These are phyloP conservation scores for Pogonocichla stellata DNA, from an alignment of 2,113 vertebrate species.

Conservation along the genomic window DNA sequence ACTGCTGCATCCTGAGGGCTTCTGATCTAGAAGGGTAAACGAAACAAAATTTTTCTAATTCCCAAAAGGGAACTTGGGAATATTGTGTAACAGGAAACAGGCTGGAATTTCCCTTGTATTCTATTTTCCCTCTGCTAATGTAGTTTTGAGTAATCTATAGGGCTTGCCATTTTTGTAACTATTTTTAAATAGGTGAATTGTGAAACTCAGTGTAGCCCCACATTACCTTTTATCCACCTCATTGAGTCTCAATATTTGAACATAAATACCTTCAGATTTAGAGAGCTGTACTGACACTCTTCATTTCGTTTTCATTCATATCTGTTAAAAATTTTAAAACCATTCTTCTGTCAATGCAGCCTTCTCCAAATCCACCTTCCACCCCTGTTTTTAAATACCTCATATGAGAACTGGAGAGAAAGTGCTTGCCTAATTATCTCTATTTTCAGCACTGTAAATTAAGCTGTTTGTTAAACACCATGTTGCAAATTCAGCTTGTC, in stretches of 20 bases:
- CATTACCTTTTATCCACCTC: neutral
- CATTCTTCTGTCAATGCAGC: neutral
- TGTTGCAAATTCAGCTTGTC: neutral
- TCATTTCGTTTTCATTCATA: neutral
- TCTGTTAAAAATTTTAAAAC: neutral
- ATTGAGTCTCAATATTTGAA: neutral
- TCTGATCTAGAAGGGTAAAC: neutral
- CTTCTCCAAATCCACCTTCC: neutral
- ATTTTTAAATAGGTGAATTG: neutral
- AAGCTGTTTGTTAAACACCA: neutral
- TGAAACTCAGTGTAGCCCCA: neutral
- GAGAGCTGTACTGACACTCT: neutral
- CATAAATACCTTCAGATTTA: neutral
- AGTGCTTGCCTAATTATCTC: neutral
- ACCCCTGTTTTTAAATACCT: neutral
- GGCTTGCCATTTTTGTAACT: neutral
- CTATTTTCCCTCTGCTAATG: neutral
- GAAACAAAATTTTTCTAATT: neutral
- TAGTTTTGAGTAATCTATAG: neutral
- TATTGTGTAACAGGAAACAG: neutral
- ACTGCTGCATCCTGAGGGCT: neutral
- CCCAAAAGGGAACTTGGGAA: neutral
- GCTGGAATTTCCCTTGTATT: neutral
- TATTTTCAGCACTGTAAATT: neutral
- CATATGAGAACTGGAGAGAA: neutral